Evolutionary conservation across 2,888 invertebrate genomes (phyloP).

Genomic region (Hypomecis punctinalis): DNA sequence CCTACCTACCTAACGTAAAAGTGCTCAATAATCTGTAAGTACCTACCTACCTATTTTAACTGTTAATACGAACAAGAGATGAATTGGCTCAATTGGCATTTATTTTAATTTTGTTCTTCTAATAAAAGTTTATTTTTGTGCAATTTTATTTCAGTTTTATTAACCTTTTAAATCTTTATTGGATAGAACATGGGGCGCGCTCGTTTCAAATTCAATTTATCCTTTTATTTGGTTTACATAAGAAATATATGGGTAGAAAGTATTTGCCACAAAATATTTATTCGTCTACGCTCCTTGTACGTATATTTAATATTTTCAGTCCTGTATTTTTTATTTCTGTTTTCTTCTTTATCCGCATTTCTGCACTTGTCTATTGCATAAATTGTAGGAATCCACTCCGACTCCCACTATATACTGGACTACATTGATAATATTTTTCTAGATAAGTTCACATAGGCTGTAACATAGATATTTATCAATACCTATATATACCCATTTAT

Average conservation of each 20-base stretch:
- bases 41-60: too few relatives aligned
- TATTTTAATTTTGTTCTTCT: conserved; percentile 1
- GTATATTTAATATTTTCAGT: too few relatives aligned
- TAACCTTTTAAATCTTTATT: conserved; percentile 45
- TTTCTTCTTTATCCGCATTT: conserved; percentile 42
- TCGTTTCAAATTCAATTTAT: conserved; percentile 48
- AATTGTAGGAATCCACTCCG: conserved; percentile 41
- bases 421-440: conserved; percentile 25
- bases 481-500: too few relatives aligned
- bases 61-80: too few relatives aligned
- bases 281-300: too few relatives aligned
- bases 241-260: too few relatives aligned
- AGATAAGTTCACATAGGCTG: neutral
- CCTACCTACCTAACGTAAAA: too few relatives aligned
- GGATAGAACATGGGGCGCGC: conserved; percentile 36
- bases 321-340: too few relatives aligned
- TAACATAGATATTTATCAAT: too few relatives aligned
- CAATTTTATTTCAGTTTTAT: conserved; percentile 44
- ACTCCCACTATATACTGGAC: conserved; percentile 5
- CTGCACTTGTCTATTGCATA: conserved; percentile 52
- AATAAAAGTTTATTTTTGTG: conserved; percentile 23
- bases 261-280: too few relatives aligned
- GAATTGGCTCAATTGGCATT: too few relatives aligned
- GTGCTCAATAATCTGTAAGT: too few relatives aligned
- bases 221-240: conserved; percentile 15